Percentiles rank a stretch among this genome's conserved stretches.
phyloP scores from a whole-genome alignment of 2,113 vertebrate genomes.

The Salminus brasiliensis region DNA sequence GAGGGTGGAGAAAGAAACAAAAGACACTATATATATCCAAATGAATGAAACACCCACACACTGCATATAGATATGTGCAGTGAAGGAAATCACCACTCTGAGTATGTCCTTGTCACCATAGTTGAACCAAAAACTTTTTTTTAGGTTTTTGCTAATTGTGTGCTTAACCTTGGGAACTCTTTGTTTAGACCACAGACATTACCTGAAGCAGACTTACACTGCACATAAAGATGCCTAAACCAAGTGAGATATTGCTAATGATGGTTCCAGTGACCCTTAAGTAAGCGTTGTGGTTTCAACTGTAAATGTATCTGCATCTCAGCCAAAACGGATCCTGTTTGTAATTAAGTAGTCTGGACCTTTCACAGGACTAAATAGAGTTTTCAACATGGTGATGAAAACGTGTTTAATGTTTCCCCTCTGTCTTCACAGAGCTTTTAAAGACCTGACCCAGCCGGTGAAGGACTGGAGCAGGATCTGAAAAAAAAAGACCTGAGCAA shows the following conservation, averaged over 20 bases:
- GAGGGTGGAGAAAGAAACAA: conserved; percentile 40
- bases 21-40: conserved; percentile 39
- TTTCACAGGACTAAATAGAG: conserved; percentile 42
- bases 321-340: neutral
- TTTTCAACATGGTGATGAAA: conserved; percentile 52
- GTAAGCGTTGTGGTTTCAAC: conserved; percentile 6
- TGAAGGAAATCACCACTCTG: conserved; percentile 38
- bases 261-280: neutral
- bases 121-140: neutral
- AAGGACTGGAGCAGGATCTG: neutral
- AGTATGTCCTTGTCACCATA: conserved; percentile 4
- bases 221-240: neutral
- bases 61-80: conserved; percentile 6
- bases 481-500: conserved; percentile 3
- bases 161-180: neutral
- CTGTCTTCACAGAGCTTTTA: conserved; percentile 24
- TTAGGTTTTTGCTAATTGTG: neutral
- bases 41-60: conserved; percentile 31
- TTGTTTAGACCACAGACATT: neutral
- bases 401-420: conserved; percentile 38
- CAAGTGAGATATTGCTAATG: conserved; percentile 2
- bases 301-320: conserved; percentile 4
- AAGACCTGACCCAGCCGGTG: neutral
- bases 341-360: conserved; percentile 31
- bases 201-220: neutral